Base-by-base conservation (phyloP, 2,888 invertebrate genomes). In the Aspidiotus destructor region DNA sequence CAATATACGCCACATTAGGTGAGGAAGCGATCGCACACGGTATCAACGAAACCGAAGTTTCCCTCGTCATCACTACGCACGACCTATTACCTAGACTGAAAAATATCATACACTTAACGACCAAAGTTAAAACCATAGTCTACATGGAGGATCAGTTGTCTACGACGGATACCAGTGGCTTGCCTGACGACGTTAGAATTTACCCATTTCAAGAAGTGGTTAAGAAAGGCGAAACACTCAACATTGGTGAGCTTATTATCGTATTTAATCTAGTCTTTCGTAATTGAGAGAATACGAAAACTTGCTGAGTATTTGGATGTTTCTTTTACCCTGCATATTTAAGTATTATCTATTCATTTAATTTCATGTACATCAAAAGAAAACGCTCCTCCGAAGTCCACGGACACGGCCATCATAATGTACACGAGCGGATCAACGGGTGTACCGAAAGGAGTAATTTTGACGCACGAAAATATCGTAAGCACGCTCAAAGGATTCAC, bases 381-480 rank as follows among this genome's bases (percentile, higher is more conserved):
- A 73, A 76, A 79, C 15, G 79, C 81, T 7, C 81, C 84, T 8
- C 91, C 93, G 1, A 78, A 79, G 8, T 79, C 85, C 8, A 80
- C 84, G 13, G 97, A 98, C 78, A 85, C 88, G 7, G 98, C 98
- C 62, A 92, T 99, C 74, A 88, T 99, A 55, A 99, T 99, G 98
- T 99, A 98, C 81, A 99, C 98, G 2, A 95, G 94, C 73, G 98
- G 98, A 8, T 96, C 96, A 0, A 98, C 98, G 6, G 97, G 96
- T 65, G 85, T 88, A 70, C 96, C 96, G 0, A 96, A 96, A 80
- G 96, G 95, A 74, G 90, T 92, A 13, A 76, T 90, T 17, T 80
- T 92, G 44, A 85, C 89, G 5, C 92, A 92, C 78, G 84, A 84
- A 75, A 92, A 92, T 79, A 85, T 91, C 76, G 81, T 92, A 73